Percentiles rank a stretch among this genome's conserved stretches.
These are phyloP conservation scores for Gymnodraco acuticeps DNA, from an alignment of 2,797 vertebrate genomes.

Conservation along the genomic window DNA sequence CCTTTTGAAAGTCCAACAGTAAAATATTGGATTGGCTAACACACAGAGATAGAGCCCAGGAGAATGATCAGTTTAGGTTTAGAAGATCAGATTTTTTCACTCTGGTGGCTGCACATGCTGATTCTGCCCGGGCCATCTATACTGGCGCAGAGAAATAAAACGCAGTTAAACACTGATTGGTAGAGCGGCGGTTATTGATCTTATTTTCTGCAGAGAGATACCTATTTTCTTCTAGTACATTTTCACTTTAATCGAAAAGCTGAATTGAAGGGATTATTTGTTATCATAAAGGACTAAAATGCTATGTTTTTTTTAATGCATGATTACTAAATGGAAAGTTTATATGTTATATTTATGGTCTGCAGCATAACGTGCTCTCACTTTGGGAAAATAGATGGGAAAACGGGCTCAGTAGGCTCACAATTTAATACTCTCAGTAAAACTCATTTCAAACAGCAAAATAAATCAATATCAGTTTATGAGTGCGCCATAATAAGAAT, in stretches of 20 bases:
- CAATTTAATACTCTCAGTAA: no score
- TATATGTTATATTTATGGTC: no score
- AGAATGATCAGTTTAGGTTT: conserved; percentile 66
- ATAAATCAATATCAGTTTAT: no score
- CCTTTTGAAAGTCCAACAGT: conserved; percentile 67
- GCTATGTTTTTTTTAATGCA: no score
- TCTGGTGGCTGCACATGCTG: conserved; percentile 28
- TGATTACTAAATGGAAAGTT: no score
- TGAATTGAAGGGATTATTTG: background rate
- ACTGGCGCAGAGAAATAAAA: conserved; percentile 6
- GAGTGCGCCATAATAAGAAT: no score
- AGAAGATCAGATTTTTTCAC: conserved; percentile 50
- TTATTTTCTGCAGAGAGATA: conserved; percentile 10
- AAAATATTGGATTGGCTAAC: conserved; percentile 64
- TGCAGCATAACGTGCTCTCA: no score
- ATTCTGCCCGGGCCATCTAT: conserved; percentile 12
- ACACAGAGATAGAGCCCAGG: conserved; percentile 51
- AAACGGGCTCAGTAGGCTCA: no score
- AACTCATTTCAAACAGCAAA: no score
- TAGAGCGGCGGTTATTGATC: conserved; percentile 8
- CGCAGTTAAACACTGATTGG: conserved; percentile 16
- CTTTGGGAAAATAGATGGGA: no score
- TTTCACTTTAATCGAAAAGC: conserved; percentile 21
- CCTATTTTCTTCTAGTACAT: background rate
- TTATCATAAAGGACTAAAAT: background rate